phyloP scores from a whole-genome alignment of 2,888 invertebrate genomes.

The Pomacea canaliculata region DNA sequence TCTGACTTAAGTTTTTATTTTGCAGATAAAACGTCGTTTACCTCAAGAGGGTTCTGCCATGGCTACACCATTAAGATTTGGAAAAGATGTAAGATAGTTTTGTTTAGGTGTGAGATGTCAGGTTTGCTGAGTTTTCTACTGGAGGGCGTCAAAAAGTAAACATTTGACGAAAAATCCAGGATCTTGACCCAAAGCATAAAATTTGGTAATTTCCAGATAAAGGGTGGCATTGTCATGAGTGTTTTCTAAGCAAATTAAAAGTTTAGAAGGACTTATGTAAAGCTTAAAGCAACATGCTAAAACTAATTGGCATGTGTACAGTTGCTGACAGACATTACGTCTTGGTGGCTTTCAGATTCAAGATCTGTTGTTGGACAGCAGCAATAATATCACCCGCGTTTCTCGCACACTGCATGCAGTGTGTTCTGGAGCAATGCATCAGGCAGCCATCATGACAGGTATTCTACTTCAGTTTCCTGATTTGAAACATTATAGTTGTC shows the following conservation, averaged over 20 bases:
- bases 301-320: too few relatives aligned
- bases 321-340: too few relatives aligned
- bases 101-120: not conserved
- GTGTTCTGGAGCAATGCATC: conserved; percentile 57
- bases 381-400: conserved; percentile 48
- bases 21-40: conserved; percentile 64
- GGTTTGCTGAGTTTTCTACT: too few relatives aligned
- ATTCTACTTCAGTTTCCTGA: not conserved
- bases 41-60: conserved; percentile 73
- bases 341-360: conserved; percentile 43
- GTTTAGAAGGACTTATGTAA: too few relatives aligned
- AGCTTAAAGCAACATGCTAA: too few relatives aligned
- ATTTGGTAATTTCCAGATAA: too few relatives aligned
- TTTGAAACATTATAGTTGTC: not conserved
- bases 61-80: conserved; percentile 69
- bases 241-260: too few relatives aligned
- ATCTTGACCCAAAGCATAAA: too few relatives aligned
- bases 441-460: conserved; percentile 62
- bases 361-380: conserved; percentile 47
- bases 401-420: conserved; percentile 49
- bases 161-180: too few relatives aligned
- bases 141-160: too few relatives aligned
- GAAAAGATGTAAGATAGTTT: conserved; percentile 58
- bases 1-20: not conserved
- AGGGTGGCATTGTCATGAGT: too few relatives aligned